These are phyloP conservation scores for Chelmon rostratus DNA, from an alignment of 2,797 vertebrate genomes.

Conservation along the genomic window DNA sequence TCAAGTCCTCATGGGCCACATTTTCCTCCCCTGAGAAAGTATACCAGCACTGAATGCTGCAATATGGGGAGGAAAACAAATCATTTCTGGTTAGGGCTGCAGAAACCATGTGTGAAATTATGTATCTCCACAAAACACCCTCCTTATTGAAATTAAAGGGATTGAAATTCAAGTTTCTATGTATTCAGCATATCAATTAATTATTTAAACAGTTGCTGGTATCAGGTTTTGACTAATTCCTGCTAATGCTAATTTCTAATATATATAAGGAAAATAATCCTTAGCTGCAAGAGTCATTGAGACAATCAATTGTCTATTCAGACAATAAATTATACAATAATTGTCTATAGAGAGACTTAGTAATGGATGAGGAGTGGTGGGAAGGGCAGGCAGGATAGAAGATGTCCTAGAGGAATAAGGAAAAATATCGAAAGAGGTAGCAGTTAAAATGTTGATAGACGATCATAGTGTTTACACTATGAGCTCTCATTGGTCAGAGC, in stretches of 20 bases:
- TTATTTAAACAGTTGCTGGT: background rate
- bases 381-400: background rate
- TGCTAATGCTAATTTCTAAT: no score
- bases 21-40: background rate
- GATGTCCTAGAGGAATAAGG: background rate
- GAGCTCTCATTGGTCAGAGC: slow-evolving; percentile 21
- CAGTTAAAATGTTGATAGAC: background rate
- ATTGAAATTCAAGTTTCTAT: background rate
- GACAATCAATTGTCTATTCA: background rate
- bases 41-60: background rate
- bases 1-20: no score
- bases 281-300: background rate
- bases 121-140: background rate
- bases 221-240: background rate
- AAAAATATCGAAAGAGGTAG: background rate
- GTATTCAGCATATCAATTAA: no score
- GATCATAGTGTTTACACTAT: slow-evolving; percentile 26
- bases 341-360: background rate
- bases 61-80: background rate
- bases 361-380: background rate
- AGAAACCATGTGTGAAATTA: slow-evolving; percentile 2
- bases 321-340: background rate
- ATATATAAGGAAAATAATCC: background rate
- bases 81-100: background rate
- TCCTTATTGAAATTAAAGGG: background rate